These are phyloP conservation scores for Cyclophora albipunctata DNA, from an alignment of 2,888 invertebrate genomes.

Conservation along the genomic window DNA sequence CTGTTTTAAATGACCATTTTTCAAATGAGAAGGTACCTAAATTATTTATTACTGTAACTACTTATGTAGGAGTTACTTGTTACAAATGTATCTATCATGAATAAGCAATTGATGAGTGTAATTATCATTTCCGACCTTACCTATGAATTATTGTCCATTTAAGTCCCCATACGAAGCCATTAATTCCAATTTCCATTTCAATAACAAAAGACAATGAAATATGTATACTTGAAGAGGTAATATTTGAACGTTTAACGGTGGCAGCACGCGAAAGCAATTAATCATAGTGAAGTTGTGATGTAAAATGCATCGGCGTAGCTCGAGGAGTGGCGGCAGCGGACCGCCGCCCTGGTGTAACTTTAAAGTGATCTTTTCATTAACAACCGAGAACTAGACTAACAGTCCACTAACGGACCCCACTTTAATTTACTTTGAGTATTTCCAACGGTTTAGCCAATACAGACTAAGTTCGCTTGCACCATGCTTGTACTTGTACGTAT, in stretches of 20 bases:
- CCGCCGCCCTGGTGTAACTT: constrained; percentile 30
- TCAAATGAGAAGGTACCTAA: too few relatives aligned
- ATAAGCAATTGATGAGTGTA: too few relatives aligned
- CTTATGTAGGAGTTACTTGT: too few relatives aligned
- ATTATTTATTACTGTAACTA: too few relatives aligned
- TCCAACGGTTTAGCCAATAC: constrained; percentile 24
- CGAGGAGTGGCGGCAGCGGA: constrained; percentile 11
- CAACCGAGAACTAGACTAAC: constrained; percentile 30
- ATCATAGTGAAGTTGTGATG: constrained; percentile 26
- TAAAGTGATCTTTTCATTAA: constrained; percentile 44
- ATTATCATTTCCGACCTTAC: too few relatives aligned
- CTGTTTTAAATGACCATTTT: too few relatives aligned
- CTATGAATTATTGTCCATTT: too few relatives aligned
- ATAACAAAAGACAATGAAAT: too few relatives aligned
- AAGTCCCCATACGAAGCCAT: too few relatives aligned
- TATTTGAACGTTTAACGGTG: constrained; percentile 28
- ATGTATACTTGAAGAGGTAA: constrained; percentile 13
- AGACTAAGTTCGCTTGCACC: constrained; percentile 21
- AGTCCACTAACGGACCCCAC: constrained; percentile 26
- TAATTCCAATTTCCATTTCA: too few relatives aligned
- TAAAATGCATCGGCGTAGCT: constrained; percentile 19
- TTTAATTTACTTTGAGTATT: constrained; percentile 39
- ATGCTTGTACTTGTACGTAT: constrained; percentile 3
- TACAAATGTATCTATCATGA: too few relatives aligned
- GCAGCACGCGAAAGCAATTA: constrained; percentile 33